Evolutionary conservation across 2,888 invertebrate genomes (phyloP).

Genomic region (Ennomos quercinarius): DNA sequence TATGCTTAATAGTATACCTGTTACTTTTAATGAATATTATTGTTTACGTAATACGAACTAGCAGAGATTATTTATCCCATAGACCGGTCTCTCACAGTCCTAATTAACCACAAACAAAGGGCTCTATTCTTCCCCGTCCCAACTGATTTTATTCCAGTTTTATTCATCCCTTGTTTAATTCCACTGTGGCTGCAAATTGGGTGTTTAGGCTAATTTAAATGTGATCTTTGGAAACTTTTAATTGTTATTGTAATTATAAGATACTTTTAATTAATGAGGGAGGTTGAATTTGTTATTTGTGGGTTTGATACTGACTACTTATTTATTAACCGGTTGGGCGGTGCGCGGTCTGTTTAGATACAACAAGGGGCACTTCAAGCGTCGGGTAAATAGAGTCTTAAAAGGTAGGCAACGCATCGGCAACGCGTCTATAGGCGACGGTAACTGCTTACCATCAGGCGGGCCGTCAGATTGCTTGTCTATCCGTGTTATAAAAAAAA

Average conservation of each 20-base stretch:
- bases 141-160: constrained; percentile 38
- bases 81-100: constrained; percentile 13
- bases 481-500: no score
- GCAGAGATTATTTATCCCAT: constrained; percentile 5
- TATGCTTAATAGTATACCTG: no score
- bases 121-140: constrained; percentile 40
- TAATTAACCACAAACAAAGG: constrained; percentile 46
- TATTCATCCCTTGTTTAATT: constrained; percentile 29
- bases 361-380: no score
- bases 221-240: constrained; percentile 22
- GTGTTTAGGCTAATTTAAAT: constrained; percentile 26
- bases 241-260: constrained; percentile 23
- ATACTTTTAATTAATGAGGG: constrained; percentile 3
- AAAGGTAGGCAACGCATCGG: no score
- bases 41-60: constrained; percentile 3
- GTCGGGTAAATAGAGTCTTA: no score
- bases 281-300: not conserved
- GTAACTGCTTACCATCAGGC: no score
- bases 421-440: no score
- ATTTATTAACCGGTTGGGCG: no score
- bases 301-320: no score
- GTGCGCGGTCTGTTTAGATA: no score
- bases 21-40: not conserved
- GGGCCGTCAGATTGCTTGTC: no score
- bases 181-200: constrained; percentile 13